These are phyloP conservation scores for Propithecus perrieri DNA, from an alignment of 2,797 vertebrate species.

Conservation along the genomic window DNA sequence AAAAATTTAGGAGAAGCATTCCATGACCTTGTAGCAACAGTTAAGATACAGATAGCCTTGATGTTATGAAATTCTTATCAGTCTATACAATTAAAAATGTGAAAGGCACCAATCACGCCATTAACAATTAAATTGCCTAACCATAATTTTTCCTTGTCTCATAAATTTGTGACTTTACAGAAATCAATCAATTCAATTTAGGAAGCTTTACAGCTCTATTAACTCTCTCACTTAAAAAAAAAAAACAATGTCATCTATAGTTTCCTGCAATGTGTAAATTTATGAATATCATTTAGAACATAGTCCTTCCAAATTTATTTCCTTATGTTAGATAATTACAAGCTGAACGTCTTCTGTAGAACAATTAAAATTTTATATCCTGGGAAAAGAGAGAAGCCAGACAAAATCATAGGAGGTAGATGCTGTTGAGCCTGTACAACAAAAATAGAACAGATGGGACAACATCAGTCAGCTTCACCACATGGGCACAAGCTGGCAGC, in stretches of 20 bases:
- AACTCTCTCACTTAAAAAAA: not conserved
- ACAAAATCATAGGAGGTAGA: not conserved
- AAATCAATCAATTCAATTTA: not conserved
- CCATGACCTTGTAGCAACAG: not conserved
- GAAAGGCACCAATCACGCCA: not conserved
- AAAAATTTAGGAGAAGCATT: not conserved
- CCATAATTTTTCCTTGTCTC: not conserved
- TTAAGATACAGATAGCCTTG: not conserved
- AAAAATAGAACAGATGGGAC: conserved; percentile 19
- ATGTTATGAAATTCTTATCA: not conserved
- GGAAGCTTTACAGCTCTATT: not conserved
- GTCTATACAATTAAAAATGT: not conserved
- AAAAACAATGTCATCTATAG: not conserved
- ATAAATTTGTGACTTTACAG: not conserved
- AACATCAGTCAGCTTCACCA: not conserved
- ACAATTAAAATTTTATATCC: conserved; percentile 25
- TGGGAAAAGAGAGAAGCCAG: not conserved
- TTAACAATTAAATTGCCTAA: not conserved
- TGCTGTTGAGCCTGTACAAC: not conserved
- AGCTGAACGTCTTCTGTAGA: not conserved
- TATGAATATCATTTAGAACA: not conserved
- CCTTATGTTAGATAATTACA: not conserved
- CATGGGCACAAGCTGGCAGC: not conserved
- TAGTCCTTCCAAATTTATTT: not conserved
- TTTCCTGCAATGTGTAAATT: not conserved